phyloP scores from a whole-genome alignment of 2,888 invertebrate species.

The Phrixothrix hirtus region DNA sequence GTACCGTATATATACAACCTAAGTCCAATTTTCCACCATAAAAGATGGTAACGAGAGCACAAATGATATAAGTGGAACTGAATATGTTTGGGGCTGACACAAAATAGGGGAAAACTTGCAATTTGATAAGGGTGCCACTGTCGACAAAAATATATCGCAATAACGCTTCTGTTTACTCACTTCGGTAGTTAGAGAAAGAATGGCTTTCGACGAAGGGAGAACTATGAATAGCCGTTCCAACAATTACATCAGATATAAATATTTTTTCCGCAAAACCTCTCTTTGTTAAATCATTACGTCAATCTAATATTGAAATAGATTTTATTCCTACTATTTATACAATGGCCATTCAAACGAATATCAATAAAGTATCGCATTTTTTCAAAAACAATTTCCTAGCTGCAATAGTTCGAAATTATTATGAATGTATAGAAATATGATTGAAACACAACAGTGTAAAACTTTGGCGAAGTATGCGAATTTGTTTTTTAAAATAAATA shows the following conservation, averaged over 20 bases:
- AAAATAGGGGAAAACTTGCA: slow-evolving; percentile 29
- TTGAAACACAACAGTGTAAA: too few species aligned
- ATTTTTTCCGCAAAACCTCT: too few species aligned
- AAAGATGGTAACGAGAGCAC: slow-evolving; percentile 14
- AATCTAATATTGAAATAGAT: too few species aligned
- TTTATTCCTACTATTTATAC: too few species aligned
- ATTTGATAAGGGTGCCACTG: slow-evolving; percentile 37
- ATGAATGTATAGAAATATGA: too few species aligned
- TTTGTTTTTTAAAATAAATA: too few species aligned
- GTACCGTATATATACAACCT: slow-evolving; percentile 3
- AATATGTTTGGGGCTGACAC: slow-evolving; percentile 15
- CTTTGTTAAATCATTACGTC: too few species aligned
- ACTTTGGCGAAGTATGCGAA: too few species aligned
- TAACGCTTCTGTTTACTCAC: slow-evolving; percentile 44
- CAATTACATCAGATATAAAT: too few species aligned
- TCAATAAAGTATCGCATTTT: too few species aligned
- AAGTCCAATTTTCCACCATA: slow-evolving; percentile 19
- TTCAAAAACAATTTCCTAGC: too few species aligned
- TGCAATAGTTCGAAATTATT: background rate
- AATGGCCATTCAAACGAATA: too few species aligned
- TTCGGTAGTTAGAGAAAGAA: slow-evolving; percentile 38
- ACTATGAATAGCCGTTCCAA: background rate
- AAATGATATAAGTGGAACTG: slow-evolving; percentile 24
- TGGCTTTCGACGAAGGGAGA: background rate
- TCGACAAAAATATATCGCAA: slow-evolving; percentile 41